phyloP scores from a whole-genome alignment of 2,797 vertebrate species.

The Sebastes hubbsi region DNA sequence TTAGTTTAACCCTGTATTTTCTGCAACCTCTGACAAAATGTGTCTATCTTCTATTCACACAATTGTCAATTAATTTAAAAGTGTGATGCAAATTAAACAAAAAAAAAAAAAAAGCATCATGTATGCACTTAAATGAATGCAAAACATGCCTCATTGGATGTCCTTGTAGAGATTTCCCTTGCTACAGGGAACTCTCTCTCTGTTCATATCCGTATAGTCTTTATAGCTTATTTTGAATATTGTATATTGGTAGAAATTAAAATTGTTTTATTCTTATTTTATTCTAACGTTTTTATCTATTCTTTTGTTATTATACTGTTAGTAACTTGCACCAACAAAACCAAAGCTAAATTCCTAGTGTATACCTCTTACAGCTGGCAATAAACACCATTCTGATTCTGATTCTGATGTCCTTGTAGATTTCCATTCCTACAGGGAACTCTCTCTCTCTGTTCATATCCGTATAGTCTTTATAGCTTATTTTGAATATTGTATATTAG shows the following conservation, averaged over 20 bases:
- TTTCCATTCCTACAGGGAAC: not conserved
- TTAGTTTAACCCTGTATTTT: slow-evolving; percentile 62
- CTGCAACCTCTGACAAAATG: slow-evolving; percentile 18
- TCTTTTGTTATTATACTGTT: no score
- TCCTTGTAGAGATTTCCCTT: slow-evolving; percentile 21
- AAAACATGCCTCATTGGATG: slow-evolving; percentile 32
- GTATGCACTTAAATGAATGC: not conserved
- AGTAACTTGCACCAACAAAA: no score
- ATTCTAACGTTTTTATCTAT: no score
- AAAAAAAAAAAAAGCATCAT: not conserved
- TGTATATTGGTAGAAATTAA: no score
- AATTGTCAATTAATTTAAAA: not conserved
- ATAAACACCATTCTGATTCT: no score
- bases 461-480: not conserved
- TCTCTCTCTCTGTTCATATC: not conserved
- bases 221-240: no score
- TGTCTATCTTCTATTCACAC: not conserved
- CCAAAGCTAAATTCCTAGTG: no score
- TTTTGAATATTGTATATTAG: no score
- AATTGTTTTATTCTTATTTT: no score
- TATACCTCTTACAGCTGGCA: no score
- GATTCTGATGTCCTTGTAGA: not conserved
- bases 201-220: not conserved
- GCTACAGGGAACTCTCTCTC: not conserved
- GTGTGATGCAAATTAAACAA: slow-evolving; percentile 4